Percentiles rank a stretch among this genome's conserved stretches.
Conservation (phyloP, 2,797 vertebrate species). For the Apogon hyalosoma region DNA sequence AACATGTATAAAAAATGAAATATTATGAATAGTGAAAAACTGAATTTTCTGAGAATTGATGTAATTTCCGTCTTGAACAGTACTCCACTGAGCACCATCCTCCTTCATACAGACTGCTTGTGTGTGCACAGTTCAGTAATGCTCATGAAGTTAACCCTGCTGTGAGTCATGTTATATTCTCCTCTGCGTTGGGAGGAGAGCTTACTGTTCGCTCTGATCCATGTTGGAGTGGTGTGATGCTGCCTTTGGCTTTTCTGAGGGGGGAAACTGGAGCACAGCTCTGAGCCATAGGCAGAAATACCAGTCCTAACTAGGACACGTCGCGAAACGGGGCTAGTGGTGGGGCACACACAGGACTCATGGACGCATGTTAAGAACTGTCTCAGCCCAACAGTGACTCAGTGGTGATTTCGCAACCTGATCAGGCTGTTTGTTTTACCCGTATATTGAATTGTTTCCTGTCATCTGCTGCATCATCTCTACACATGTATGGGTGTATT, state of each 20-base stretch:
- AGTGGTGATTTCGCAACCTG: slow-evolving; percentile 7
- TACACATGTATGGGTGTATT: not conserved
- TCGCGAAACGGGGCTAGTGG: slow-evolving; percentile 59
- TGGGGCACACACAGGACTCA: slow-evolving; percentile 41
- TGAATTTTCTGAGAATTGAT: no score
- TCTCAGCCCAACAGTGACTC: slow-evolving; percentile 38
- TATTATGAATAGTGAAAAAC: no score
- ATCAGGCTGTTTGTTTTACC: slow-evolving; percentile 20
- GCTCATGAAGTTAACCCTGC: slow-evolving; percentile 51
- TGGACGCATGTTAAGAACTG: slow-evolving; percentile 38
- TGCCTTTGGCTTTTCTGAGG: slow-evolving; percentile 67
- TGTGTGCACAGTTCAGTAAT: slow-evolving; percentile 25
- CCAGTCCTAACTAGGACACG: slow-evolving; percentile 79
- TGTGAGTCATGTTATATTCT: slow-evolving; percentile 63
- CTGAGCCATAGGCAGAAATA: slow-evolving; percentile 77
- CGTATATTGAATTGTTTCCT: slow-evolving; percentile 7
- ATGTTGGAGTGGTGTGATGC: slow-evolving; percentile 55
- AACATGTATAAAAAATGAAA: no score
- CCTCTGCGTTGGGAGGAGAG: slow-evolving; percentile 45
- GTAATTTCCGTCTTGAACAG: no score
- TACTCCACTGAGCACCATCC: slow-evolving; percentile 20
- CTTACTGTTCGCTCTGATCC: slow-evolving; percentile 58
- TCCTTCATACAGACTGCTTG: slow-evolving; percentile 19
- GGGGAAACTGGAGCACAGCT: slow-evolving; percentile 76
- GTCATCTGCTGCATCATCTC: not conserved